Conservation (phyloP, 2,113 vertebrate genomes). For the Halcyon malimbica region DNA sequence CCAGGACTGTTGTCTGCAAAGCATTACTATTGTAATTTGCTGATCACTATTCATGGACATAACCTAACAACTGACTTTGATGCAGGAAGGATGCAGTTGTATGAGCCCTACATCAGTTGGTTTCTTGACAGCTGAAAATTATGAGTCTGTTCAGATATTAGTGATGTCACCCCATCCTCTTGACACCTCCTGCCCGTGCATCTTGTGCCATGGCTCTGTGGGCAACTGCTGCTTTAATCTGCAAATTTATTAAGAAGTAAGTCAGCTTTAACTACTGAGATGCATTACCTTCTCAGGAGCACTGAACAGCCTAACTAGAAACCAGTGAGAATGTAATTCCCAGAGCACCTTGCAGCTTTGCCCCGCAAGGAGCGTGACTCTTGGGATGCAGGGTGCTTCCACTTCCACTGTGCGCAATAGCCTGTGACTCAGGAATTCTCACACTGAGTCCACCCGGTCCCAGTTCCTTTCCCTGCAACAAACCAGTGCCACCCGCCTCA, state of each 20-base stretch:
- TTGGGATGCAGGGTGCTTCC: background rate
- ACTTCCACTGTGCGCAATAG: background rate
- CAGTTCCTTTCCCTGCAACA: background rate
- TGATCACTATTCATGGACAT: background rate
- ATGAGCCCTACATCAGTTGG: background rate
- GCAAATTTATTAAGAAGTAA: background rate
- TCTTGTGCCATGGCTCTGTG: background rate
- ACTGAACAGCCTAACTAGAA: background rate
- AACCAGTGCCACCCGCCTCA: background rate
- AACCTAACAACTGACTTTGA: background rate
- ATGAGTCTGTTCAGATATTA: background rate
- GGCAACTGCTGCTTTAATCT: background rate
- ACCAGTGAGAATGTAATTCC: background rate
- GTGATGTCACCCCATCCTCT: constrained; percentile 4
- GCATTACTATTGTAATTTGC: background rate
- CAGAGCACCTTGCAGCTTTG: background rate
- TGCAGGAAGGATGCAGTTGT: background rate
- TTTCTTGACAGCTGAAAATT: background rate
- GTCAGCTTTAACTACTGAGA: background rate
- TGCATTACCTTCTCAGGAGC: background rate
- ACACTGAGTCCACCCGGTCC: background rate
- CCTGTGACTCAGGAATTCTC: background rate
- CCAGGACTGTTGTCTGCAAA: background rate
- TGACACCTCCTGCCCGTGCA: background rate
- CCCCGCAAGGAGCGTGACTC: background rate